These are phyloP conservation scores for Drosophila neoperkinsi DNA, from an alignment of 2,888 invertebrate genomes.

Conservation along the genomic window DNA sequence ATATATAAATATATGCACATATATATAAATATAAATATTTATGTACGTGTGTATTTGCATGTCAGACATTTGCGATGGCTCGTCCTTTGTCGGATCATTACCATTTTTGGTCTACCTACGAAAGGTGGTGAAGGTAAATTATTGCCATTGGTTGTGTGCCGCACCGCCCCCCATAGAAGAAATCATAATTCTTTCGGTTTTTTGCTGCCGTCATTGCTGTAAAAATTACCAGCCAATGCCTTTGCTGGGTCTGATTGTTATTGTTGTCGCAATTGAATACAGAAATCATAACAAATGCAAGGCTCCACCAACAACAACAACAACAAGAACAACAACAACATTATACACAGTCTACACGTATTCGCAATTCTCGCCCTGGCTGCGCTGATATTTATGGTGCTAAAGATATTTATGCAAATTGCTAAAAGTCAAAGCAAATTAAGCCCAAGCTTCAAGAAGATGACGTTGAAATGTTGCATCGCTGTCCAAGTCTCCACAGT, in stretches of 20 bases:
- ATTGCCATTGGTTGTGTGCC: conserved; percentile 32
- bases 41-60: conserved; percentile 17
- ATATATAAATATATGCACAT: neutral
- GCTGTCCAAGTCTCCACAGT: conserved; percentile 28
- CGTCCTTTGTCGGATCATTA: conserved; percentile 45
- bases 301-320: conserved; percentile 16
- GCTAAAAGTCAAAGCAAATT: conserved; percentile 81
- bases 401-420: conserved; percentile 80
- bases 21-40: neutral
- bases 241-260: conserved; percentile 61
- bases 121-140: conserved; percentile 39
- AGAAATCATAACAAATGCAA: conserved; percentile 67
- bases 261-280: conserved; percentile 60
- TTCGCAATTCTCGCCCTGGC: conserved; percentile 15
- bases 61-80: conserved; percentile 5
- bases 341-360: conserved; percentile 16
- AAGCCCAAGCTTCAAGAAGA: conserved; percentile 75
- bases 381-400: conserved; percentile 48
- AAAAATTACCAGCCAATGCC: conserved; percentile 34
- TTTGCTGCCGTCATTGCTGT: conserved; percentile 48
- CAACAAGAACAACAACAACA: conserved; percentile 7
- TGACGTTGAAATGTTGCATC: conserved; percentile 66
- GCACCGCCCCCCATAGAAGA: conserved; percentile 48
- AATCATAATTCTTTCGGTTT: conserved; percentile 64
- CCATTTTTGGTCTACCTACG: conserved; percentile 21